Conservation (phyloP, 2,888 invertebrate species). For the Nemotelus nigrinus region DNA sequence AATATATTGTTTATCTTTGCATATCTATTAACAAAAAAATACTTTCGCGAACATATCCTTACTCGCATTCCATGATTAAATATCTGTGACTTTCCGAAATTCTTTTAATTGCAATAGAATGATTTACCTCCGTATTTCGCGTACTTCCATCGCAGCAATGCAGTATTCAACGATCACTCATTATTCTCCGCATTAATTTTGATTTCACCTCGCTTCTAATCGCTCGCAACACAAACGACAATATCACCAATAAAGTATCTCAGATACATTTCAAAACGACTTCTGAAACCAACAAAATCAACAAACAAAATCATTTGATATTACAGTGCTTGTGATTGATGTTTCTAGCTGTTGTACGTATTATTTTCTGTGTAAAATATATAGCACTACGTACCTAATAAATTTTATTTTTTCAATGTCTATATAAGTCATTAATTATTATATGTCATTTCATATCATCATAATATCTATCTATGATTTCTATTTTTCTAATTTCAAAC, state of each 20-base stretch:
- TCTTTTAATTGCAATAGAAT: no score
- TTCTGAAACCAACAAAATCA: constrained; percentile 1
- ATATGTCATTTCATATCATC: constrained; percentile 34
- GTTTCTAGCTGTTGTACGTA: constrained; percentile 16
- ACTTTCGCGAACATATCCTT: no score
- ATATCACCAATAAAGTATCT: constrained; percentile 24
- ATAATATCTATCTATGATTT: constrained; percentile 17
- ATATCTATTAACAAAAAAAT: no score
- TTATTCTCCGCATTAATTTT: constrained; percentile 24
- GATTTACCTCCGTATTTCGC: no score
- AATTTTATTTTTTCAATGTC: no score
- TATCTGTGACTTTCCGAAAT: no score
- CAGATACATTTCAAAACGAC: background rate
- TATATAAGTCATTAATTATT: background rate
- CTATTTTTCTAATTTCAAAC: constrained; percentile 23
- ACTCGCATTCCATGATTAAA: no score
- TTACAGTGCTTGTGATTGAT: constrained; percentile 23
- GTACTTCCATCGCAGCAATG: no score
- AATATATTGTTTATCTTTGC: no score
- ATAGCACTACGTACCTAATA: background rate
- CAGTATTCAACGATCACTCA: constrained; percentile 9
- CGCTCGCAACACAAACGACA: constrained; percentile 23
- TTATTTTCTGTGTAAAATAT: constrained; percentile 1
- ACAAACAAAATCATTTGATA: constrained; percentile 30
- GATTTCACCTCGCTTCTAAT: background rate